These are phyloP conservation scores for Paraescarpia echinospica DNA, from an alignment of 1,140 invertebrate species.

Conservation along the genomic window DNA sequence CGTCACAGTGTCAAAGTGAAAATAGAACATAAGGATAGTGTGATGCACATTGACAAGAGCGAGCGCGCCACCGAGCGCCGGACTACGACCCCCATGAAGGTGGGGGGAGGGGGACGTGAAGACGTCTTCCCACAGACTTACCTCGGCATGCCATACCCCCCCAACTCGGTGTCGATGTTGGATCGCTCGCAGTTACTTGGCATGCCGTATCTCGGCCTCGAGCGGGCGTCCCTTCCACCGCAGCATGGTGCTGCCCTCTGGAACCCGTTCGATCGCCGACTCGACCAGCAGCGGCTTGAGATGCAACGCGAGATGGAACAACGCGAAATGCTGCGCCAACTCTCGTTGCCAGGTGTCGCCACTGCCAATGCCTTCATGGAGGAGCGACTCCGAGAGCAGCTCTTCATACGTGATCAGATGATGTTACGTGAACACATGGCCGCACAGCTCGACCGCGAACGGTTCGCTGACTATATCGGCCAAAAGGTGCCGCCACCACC, in stretches of 20 bases:
- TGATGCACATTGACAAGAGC: not conserved
- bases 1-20: not conserved
- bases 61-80: not conserved
- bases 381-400: not conserved
- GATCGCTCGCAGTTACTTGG: not conserved
- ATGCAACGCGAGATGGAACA: not conserved
- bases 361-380: slow-evolving; percentile 3
- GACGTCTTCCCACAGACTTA: not conserved
- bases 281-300: not conserved
- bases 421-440: not conserved
- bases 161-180: not conserved
- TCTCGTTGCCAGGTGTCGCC: not conserved
- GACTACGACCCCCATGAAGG: not conserved
- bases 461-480: not conserved
- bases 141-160: not conserved
- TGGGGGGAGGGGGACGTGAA: not conserved
- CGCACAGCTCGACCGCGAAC: not conserved
- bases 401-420: not conserved
- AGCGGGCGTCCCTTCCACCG: not conserved
- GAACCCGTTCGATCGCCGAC: slow-evolving; percentile 7
- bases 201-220: not conserved
- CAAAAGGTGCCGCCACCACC: slow-evolving; percentile 7
- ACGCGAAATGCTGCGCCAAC: not conserved
- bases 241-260: not conserved
- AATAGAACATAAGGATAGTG: slow-evolving; percentile 15